Percentiles rank a stretch among this genome's conserved stretches.
Evolutionary conservation across 2,797 vertebrate species (phyloP).

Genomic region (Ara ararauna): DNA sequence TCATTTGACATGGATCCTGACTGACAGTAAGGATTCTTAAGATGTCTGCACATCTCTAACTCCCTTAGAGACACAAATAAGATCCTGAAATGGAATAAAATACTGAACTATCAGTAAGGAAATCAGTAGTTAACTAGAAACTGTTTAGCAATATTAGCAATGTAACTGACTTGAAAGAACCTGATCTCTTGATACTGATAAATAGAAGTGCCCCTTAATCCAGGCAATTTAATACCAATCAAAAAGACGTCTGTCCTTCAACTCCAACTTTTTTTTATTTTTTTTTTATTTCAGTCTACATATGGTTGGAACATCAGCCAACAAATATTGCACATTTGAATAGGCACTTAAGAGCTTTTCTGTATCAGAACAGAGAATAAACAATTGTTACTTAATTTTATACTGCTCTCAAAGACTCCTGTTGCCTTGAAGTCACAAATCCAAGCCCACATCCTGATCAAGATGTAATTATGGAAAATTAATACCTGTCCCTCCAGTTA

Average conservation of each 20-base stretch:
- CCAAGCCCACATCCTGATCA: not conserved
- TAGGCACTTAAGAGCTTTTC: not conserved
- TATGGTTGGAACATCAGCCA: not conserved
- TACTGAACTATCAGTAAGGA: not conserved
- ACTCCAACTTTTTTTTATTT: not conserved
- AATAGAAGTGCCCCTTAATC: not conserved
- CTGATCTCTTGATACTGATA: constrained; percentile 14
- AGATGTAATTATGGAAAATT: not conserved
- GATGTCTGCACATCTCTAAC: not conserved
- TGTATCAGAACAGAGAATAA: not conserved
- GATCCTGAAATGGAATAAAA: not conserved
- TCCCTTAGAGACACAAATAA: not conserved
- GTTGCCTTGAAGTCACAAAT: not conserved
- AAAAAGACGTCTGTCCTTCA: not conserved
- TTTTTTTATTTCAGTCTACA: not conserved
- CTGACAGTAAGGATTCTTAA: not conserved
- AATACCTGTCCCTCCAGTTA: not conserved
- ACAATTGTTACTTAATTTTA: not conserved
- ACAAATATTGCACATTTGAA: not conserved
- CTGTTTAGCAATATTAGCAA: not conserved
- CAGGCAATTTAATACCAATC: not conserved
- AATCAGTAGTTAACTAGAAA: constrained; percentile 27
- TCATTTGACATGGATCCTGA: not conserved
- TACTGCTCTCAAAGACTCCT: not conserved
- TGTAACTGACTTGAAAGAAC: not conserved